Base-by-base conservation (phyloP, 2,113 vertebrate genomes). In the Toxostoma redivivum region DNA sequence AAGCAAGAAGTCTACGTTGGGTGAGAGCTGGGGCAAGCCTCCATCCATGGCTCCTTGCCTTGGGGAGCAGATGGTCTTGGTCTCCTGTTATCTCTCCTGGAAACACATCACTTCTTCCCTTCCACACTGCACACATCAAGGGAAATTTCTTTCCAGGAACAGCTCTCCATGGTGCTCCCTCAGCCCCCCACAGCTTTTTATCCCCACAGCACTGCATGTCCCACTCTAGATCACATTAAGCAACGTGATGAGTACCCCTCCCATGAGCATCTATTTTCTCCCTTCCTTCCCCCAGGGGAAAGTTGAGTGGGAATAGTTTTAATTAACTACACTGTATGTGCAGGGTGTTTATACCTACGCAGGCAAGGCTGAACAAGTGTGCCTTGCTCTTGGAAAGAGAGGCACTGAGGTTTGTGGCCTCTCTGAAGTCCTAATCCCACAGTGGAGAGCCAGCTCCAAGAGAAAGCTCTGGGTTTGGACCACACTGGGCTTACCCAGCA, bases 341-440 rank as follows among this genome's bases (percentile, higher is more conserved):
- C 57, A 38, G 0, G 0, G 67, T 94, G 95, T 94, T 96, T 88
- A 90, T 94, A 90, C 69, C 65, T 38, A 76, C 0, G 1, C 83
- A 95, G 95, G 31, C 95, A 96, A 95, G 95, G 93, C 94, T 95
- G 93, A 97, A 95, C 92, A 95, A 93, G 96, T 1, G 71, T 93
- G 58, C 76, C n/a, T 62, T 9, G 2, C 71, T 70, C 79, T 78
- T 93, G 88, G 86, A 95, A 92, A 81, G 51, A 89, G 65, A 90
- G 56, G 28, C 14, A 22, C n/a, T 64, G 86, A 60, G 72, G 69
- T 94, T 83, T 96, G 88, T 86, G 94, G 93, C 51, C 5, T 30
- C 57, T 96, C 93, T 95, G 92, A 96, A 96, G 67, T 96, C 45
- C 80, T 88, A 16, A 1, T 61, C 83, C 79, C 13, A 9, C 51